A percentile compares a stretch with the other conserved stretches of the same genome.
phyloP scores from a whole-genome alignment of 1,140 invertebrate genomes.

The Spodoptera litura region DNA sequence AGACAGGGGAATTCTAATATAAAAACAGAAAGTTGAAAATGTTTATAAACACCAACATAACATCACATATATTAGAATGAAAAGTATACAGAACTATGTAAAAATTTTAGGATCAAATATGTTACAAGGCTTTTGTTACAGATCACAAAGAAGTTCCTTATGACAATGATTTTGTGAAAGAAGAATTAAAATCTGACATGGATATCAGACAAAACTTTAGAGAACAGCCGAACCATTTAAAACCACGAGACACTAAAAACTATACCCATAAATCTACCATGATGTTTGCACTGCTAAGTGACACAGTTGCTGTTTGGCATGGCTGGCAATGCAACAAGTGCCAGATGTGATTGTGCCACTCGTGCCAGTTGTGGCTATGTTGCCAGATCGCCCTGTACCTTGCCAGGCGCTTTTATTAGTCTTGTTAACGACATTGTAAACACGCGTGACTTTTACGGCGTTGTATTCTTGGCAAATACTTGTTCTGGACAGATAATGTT shows the following conservation, averaged over 20 bases:
- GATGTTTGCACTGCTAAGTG: slow-evolving; percentile 21
- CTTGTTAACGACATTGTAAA: slow-evolving; percentile 71
- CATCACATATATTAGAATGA: no score
- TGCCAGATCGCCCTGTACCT: slow-evolving; percentile 46
- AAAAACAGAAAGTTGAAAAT: no score
- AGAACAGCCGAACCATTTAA: not conserved
- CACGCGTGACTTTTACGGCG: slow-evolving; percentile 65
- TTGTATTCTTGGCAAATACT: slow-evolving; percentile 61
- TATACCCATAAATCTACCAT: not conserved
- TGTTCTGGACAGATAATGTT: slow-evolving; percentile 64
- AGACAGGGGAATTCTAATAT: slow-evolving; percentile 28
- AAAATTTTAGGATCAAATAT: no score
- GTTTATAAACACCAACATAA: no score
- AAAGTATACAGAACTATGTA: no score
- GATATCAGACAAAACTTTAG: no score
- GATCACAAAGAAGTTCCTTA: no score
- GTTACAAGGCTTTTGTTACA: no score
- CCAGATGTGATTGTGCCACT: slow-evolving; percentile 41
- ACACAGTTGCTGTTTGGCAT: slow-evolving; percentile 44
- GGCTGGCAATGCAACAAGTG: slow-evolving; percentile 55
- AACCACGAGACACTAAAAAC: not conserved
- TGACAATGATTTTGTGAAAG: no score
- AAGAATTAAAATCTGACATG: no score
- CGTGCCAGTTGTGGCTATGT: slow-evolving; percentile 54
- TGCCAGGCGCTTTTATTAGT: slow-evolving; percentile 62